phyloP scores from a whole-genome alignment of 2,888 invertebrate genomes.

The Ceraclea dissimilis region DNA sequence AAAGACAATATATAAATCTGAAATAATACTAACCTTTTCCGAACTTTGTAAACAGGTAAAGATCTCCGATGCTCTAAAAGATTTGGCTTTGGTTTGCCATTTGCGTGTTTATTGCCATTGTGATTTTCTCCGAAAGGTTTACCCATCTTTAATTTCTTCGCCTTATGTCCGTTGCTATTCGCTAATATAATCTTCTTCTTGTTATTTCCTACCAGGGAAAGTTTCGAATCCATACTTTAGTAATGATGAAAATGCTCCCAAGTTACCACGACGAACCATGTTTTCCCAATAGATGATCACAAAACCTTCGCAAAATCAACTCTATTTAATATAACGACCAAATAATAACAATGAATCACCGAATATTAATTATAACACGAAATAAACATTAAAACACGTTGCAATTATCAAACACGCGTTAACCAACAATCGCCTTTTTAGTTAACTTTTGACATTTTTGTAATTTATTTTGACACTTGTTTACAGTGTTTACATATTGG shows the following conservation, averaged over 20 bases:
- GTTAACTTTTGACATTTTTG: no score
- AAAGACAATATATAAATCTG: background rate
- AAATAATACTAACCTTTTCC: constrained; percentile 34
- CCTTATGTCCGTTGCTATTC: constrained; percentile 10
- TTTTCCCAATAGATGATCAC: background rate
- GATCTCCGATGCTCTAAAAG: constrained; percentile 39
- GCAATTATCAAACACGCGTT: no score
- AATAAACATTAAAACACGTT: no score
- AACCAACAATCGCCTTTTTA: no score
- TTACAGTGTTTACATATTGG: no score
- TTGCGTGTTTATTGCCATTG: background rate
- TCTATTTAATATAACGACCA: no score
- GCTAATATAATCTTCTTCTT: constrained; percentile 18
- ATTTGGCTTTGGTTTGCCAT: background rate
- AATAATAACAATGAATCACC: no score
- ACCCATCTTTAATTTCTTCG: constrained; percentile 19
- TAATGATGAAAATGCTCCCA: background rate
- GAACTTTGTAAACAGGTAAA: constrained; percentile 49
- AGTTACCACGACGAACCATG: background rate
- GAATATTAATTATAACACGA: no score
- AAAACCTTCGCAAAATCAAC: no score
- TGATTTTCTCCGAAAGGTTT: constrained; percentile 5
- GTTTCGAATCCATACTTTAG: constrained; percentile 23
- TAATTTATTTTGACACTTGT: no score
- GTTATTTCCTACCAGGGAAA: constrained; percentile 13